phyloP scores from a whole-genome alignment of 2,888 invertebrate genomes.

The Orthosia cruda region DNA sequence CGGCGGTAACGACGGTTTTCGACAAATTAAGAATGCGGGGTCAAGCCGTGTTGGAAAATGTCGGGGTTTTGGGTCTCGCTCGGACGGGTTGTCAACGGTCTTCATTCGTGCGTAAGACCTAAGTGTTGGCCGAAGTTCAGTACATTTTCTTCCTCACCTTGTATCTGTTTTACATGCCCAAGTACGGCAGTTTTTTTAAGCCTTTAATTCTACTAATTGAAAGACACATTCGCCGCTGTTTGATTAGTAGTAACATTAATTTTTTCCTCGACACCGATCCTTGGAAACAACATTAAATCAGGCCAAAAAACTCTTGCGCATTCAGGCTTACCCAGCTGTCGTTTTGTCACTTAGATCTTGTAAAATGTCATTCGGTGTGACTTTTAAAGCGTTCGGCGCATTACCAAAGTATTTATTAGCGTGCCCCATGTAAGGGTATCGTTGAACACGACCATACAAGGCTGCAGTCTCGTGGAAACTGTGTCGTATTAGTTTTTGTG shows the following conservation, averaged over 20 bases:
- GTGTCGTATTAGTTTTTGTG: constrained; percentile 81
- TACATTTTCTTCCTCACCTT: constrained; percentile 14
- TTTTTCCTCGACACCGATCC: constrained; percentile 9
- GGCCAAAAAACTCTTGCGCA: constrained; percentile 29
- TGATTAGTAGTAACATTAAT: constrained; percentile 8
- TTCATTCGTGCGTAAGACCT: neutral
- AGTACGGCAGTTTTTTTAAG: constrained; percentile 12
- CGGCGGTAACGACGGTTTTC: constrained; percentile 57
- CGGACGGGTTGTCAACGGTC: constrained; percentile 22
- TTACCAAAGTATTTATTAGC: constrained; percentile 74
- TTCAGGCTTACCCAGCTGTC: constrained; percentile 52
- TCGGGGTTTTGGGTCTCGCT: constrained; percentile 24
- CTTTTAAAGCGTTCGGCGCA: constrained; percentile 66
- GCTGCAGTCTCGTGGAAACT: constrained; percentile 83
- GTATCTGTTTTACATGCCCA: constrained; percentile 25
- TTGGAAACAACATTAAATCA: constrained; percentile 31
- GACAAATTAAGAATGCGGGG: constrained; percentile 54
- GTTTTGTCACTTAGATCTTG: constrained; percentile 60
- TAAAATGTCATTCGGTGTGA: constrained; percentile 62
- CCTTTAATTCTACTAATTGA: constrained; percentile 24
- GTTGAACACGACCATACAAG: constrained; percentile 81
- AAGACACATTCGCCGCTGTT: constrained; percentile 24
- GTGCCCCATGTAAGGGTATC: constrained; percentile 74
- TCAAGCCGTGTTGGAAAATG: constrained; percentile 41
- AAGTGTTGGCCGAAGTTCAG: constrained; percentile 1